These are phyloP conservation scores for Dendropsophus ebraccatus DNA, from an alignment of 2,113 vertebrate genomes.

Conservation along the genomic window DNA sequence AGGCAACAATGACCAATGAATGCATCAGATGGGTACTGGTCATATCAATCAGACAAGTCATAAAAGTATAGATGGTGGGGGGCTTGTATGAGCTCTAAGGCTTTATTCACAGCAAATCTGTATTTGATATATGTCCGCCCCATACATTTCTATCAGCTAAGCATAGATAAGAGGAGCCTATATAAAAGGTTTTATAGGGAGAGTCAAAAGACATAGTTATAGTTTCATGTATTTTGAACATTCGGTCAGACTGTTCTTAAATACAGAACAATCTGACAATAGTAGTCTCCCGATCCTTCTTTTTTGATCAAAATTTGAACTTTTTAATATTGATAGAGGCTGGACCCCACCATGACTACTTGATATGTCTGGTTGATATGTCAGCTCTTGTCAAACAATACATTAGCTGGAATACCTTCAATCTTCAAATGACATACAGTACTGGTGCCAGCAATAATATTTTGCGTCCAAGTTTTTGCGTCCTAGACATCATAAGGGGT, in stretches of 20 bases:
- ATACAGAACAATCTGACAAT: background rate
- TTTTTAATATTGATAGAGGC: background rate
- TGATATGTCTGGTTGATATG: background rate
- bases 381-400: background rate
- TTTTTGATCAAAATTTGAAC: background rate
- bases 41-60: background rate
- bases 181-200: too few species aligned
- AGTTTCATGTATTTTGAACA: background rate
- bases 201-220: background rate
- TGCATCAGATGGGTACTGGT: background rate
- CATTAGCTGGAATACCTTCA: too few species aligned
- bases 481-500: too few species aligned
- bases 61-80: background rate
- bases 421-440: too few species aligned
- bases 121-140: background rate
- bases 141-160: background rate
- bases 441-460: too few species aligned
- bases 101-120: background rate
- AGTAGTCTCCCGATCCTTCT: background rate
- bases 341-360: background rate
- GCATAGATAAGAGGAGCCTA: too few species aligned
- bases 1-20: background rate
- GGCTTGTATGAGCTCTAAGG: too few species aligned
- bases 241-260: too few species aligned
- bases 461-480: too few species aligned